Conservation (phyloP, 1,140 invertebrate species). For the Diorhabda sublineata region DNA sequence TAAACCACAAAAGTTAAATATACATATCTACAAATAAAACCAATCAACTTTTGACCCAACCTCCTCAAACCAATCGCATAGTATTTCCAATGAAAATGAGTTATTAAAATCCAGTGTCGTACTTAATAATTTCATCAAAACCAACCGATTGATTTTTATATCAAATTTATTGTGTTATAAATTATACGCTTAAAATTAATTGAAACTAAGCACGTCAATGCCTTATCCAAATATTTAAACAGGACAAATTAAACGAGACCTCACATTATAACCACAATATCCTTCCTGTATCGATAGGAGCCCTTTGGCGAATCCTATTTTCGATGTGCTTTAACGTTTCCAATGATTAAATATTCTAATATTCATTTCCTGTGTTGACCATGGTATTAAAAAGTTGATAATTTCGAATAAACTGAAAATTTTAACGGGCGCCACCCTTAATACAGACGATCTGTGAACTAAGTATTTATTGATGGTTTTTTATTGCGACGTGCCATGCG, state of each 20-base stretch:
- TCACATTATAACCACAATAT: slow-evolving; percentile 10
- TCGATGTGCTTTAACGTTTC: background rate
- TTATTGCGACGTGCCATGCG: background rate
- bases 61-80: background rate
- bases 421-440: slow-evolving; percentile 4
- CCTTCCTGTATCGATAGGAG: slow-evolving; percentile 1
- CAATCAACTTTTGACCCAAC: background rate
- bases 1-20: background rate
- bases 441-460: background rate
- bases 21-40: background rate
- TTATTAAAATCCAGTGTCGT: background rate
- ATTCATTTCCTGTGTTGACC: slow-evolving; percentile 12
- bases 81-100: background rate
- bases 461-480: slow-evolving; percentile 15
- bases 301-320: background rate
- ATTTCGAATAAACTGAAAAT: background rate
- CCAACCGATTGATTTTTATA: too few relatives aligned
- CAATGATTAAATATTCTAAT: slow-evolving; percentile 11
- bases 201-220: background rate
- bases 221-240: slow-evolving; percentile 13
- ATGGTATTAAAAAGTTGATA: background rate
- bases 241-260: slow-evolving; percentile 10
- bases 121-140: too few relatives aligned
- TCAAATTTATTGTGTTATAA: background rate
- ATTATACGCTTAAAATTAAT: background rate